phyloP scores from a whole-genome alignment of 2,797 vertebrate genomes.

The Steatocranus sp. region DNA sequence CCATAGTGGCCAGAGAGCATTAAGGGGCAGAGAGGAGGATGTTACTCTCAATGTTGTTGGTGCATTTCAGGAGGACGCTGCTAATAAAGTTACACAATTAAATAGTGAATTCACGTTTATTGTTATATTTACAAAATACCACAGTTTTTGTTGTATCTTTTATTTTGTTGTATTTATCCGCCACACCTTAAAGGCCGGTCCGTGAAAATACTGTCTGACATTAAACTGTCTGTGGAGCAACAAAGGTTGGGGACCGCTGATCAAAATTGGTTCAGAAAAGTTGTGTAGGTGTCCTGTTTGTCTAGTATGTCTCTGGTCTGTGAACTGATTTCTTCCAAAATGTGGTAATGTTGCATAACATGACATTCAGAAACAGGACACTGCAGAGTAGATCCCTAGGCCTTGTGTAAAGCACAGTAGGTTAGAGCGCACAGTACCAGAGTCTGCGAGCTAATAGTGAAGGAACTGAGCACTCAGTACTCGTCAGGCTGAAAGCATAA shows the following conservation, averaged over 20 bases:
- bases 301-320: not conserved
- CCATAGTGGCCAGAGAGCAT: not conserved
- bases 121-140: rapidly evolving
- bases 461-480: not conserved
- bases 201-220: not conserved
- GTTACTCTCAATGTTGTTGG: rapidly evolving
- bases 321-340: not conserved
- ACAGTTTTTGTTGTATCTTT: rapidly evolving
- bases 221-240: not conserved
- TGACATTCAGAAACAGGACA: not conserved
- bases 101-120: rapidly evolving
- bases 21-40: rapidly evolving
- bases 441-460: not conserved
- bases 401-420: not conserved
- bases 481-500: not conserved
- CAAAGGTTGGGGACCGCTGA: not conserved
- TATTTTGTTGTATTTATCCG: rapidly evolving
- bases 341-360: not conserved
- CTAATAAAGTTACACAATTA: not conserved
- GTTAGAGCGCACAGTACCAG: not conserved
- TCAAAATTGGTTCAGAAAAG: not conserved
- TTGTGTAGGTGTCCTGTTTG: not conserved
- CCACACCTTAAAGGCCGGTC: not conserved
- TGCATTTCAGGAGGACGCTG: not conserved
- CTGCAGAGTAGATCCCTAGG: not conserved